Evolutionary conservation across 1,140 invertebrate genomes (phyloP), one percentile per base, ranked within the genome.

Genomic region (Whitmania pigra): DNA sequence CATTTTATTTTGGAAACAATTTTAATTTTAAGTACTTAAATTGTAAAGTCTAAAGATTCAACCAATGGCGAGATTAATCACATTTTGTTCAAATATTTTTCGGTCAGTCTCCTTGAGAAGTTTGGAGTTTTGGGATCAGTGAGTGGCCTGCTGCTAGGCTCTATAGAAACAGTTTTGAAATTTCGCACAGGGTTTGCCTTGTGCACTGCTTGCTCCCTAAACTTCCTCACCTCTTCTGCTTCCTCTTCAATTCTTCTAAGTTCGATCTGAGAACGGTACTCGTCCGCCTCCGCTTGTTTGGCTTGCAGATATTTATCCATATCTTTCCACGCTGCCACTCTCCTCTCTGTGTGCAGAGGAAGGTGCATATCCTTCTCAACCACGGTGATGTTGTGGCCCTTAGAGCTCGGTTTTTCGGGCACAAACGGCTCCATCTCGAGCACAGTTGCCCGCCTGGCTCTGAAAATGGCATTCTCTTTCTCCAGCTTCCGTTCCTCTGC

Each of bases 361-460:
- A 86, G 80, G 17, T 82, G 79, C 40, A 76, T 75, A 5, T 83
- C 78, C 54, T 13, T 63, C 20, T 63, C 57, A 2, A 11, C 57
- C 9, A 25, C 18, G 18, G 57, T 63, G 11, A 63, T 22, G 29
- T 31, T 20, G 18, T 63, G 57, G 29, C 57, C 29, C 11, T 20
- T 63, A 20, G 22, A 25, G 20, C 29, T 22, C 18, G 22, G 80
- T 69, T 79, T 80, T 67, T 80, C 78, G 7, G 85, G 84, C 54
- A 82, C 76, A 78, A 86, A 86, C 7, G 86, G 85, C 72, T 83
- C 78, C 73, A 83, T 81, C n/a, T 82, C 74, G 1, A 85, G 72
- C 22, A 86, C 83, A 7, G 73, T 77, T n/a, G 82, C 76, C 13
- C 82, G 80, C 67, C 79, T 76, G 6, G 86, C 85, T 75, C 82